Conservation (phyloP, 2,888 invertebrate genomes). For the Diplolepis rosae region DNA sequence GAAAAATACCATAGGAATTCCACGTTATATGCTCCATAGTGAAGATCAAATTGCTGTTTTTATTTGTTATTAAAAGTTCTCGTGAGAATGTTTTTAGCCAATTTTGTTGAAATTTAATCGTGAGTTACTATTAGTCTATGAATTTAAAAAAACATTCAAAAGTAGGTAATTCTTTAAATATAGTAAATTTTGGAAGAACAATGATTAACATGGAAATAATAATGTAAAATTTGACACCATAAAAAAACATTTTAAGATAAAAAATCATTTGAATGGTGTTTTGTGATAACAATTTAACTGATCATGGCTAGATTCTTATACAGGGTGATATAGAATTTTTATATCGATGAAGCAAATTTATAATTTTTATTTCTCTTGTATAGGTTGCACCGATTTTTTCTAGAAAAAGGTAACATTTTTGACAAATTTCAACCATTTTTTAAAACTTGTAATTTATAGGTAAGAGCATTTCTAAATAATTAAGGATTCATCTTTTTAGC, state of each 20-base stretch:
- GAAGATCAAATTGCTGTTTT: background rate
- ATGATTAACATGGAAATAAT: background rate
- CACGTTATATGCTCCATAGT: too few species aligned
- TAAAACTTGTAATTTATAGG: background rate
- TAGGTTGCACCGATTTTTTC: background rate
- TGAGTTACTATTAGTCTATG: background rate
- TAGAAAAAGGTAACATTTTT: background rate
- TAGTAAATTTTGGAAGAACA: background rate
- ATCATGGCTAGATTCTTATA: background rate
- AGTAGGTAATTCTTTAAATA: background rate
- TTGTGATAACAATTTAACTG: background rate
- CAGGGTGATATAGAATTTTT: slow-evolving; percentile 8
- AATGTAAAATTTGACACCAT: background rate
- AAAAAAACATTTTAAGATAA: background rate
- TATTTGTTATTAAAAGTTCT: background rate
- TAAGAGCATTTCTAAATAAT: background rate
- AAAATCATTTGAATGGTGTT: background rate
- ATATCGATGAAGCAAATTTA: background rate
- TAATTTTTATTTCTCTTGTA: background rate
- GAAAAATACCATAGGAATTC: background rate
- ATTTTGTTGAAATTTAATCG: background rate
- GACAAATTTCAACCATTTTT: background rate
- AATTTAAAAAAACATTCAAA: background rate
- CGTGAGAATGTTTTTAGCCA: background rate
- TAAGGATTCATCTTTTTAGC: background rate